Evolutionary conservation across 2,797 vertebrate species (phyloP).

Genomic region (Halcyon smyrnensis): DNA sequence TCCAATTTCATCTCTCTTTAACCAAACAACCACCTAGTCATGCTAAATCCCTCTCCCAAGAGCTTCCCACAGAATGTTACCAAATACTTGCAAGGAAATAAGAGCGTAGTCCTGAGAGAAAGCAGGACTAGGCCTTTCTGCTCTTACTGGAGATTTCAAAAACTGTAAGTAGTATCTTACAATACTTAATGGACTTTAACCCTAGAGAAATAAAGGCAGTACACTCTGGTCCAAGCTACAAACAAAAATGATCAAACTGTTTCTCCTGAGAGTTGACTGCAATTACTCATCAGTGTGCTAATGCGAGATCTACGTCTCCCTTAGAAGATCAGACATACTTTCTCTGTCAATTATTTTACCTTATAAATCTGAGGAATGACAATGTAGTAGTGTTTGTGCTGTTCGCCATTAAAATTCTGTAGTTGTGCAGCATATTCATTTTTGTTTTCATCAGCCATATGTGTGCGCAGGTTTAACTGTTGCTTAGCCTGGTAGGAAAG

Average conservation of each 20-base stretch:
- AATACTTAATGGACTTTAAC: background rate
- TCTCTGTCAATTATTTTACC: constrained; percentile 77
- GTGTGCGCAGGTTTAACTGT: constrained; percentile 93
- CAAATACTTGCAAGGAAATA: background rate
- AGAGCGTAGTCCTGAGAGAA: background rate
- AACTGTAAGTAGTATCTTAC: background rate
- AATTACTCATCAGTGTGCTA: background rate
- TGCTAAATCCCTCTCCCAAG: background rate
- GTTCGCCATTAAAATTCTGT: constrained; percentile 95
- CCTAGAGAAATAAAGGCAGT: constrained; percentile 19
- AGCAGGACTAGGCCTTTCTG: background rate
- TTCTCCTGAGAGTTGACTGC: background rate
- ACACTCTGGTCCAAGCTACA: background rate
- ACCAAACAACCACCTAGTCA: background rate
- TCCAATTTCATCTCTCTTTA: background rate
- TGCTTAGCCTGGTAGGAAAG: constrained; percentile 87
- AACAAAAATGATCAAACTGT: background rate
- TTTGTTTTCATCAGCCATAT: constrained; percentile 97
- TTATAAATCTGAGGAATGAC: constrained; percentile 98
- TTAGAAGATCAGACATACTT: background rate
- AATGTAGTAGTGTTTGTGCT: constrained; percentile 96
- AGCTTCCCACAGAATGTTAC: background rate
- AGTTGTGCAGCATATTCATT: constrained; percentile 98
- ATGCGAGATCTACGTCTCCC: background rate
- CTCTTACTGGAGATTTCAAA: background rate